phyloP scores from a whole-genome alignment of 2,113 vertebrate genomes.

The Xenus cinereus region DNA sequence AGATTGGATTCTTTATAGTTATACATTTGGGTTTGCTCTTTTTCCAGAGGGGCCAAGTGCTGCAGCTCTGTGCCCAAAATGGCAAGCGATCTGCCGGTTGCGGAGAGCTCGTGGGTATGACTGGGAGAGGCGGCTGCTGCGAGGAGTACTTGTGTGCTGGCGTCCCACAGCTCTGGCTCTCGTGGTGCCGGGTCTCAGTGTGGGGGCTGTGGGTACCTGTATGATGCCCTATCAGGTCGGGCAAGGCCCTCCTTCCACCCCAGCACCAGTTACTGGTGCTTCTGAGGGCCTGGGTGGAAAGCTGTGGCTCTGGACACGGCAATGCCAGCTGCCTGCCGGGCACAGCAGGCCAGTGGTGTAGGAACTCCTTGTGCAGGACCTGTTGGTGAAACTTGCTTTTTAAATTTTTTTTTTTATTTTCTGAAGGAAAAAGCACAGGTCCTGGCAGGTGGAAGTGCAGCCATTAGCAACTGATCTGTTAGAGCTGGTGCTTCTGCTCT shows the following conservation, averaged over 20 bases:
- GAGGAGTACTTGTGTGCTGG: not conserved
- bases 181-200: fast-evolving
- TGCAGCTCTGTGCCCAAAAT: not conserved
- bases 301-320: not conserved
- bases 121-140: not conserved
- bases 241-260: not conserved
- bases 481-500: not conserved
- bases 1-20: not conserved
- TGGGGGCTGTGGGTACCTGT: not conserved
- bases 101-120: fast-evolving
- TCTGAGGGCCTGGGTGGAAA: not conserved
- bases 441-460: not conserved
- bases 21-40: not conserved
- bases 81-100: fast-evolving
- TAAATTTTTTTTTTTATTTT: not conserved
- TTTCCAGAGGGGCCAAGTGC: not conserved
- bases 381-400: not conserved
- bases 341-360: fast-evolving
- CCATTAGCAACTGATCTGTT: not conserved
- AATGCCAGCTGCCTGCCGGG: fast-evolving
- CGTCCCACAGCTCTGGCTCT: not conserved
- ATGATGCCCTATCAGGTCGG: too few species aligned
- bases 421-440: not conserved
- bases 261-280: not conserved
- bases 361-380: too few species aligned